Evolutionary conservation across 2,113 vertebrate genomes (phyloP).

Genomic region (Emberiza fucata): DNA sequence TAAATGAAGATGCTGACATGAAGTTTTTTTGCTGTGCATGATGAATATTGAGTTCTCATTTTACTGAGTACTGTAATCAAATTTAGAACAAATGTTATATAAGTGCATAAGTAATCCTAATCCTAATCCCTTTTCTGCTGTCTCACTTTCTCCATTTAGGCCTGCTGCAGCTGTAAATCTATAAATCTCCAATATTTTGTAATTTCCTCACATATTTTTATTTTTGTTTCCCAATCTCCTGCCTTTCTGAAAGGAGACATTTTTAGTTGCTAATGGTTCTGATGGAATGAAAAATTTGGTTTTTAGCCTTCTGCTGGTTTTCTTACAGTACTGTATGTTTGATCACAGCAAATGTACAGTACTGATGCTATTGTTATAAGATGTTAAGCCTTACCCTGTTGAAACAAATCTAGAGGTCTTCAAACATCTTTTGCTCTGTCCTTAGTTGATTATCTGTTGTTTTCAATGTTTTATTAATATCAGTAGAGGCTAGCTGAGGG

Average conservation of each 20-base stretch:
- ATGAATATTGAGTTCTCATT: conserved; percentile 28
- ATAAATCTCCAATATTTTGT: conserved; percentile 43
- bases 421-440: not conserved
- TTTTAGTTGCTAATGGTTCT: not conserved
- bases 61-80: conserved; percentile 45
- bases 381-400: not conserved
- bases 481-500: not conserved
- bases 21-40: not conserved
- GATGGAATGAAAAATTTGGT: not conserved
- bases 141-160: conserved; percentile 36
- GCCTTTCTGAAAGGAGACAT: not conserved
- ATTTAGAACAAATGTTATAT: conserved; percentile 31
- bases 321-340: not conserved
- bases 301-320: not conserved
- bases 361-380: not conserved
- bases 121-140: conserved; percentile 48
- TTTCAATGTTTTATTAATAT: not conserved
- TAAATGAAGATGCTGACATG: not conserved
- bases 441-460: not conserved
- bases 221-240: not conserved
- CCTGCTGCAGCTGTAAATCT: conserved; percentile 34
- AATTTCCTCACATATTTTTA: not conserved
- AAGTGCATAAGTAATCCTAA: conserved; percentile 39
- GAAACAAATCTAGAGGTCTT: not conserved
- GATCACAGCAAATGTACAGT: not conserved